Evolutionary conservation across 2,113 vertebrate genomes (phyloP).

Genomic region (Abramis brama): DNA sequence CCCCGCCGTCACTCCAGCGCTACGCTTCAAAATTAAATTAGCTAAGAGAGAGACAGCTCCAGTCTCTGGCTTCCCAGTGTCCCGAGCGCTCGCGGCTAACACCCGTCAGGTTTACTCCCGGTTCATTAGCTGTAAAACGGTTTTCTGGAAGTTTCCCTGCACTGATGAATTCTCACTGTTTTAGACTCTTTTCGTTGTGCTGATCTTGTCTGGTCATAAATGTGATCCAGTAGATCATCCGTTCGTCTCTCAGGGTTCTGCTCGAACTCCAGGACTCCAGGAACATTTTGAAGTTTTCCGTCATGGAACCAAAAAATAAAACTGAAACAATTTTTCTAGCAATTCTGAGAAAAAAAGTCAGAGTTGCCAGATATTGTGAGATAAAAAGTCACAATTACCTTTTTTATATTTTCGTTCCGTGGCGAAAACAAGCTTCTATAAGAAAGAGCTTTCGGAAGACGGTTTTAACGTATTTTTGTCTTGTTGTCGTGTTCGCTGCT

Average conservation of each 20-base stretch:
- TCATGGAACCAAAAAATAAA: too few species aligned
- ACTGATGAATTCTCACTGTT: too few species aligned
- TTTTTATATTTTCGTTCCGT: too few species aligned
- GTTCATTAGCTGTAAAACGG: background rate
- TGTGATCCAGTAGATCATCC: background rate
- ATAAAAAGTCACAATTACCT: too few species aligned
- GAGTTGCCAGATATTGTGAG: too few species aligned
- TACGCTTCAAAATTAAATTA: background rate
- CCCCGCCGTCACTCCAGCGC: background rate
- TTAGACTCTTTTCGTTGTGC: background rate
- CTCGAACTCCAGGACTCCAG: background rate
- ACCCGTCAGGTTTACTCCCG: background rate
- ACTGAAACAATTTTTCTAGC: too few species aligned
- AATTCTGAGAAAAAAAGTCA: too few species aligned
- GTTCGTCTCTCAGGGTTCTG: background rate
- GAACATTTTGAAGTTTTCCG: too few species aligned
- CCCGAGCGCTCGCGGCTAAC: background rate
- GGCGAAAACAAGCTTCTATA: too few species aligned
- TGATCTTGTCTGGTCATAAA: background rate
- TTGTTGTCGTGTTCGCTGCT: too few species aligned
- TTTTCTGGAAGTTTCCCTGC: background rate
- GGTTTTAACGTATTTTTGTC: too few species aligned
- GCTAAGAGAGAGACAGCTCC: slow-evolving; percentile 6
- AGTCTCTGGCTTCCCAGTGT: background rate
- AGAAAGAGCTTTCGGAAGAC: too few species aligned